A percentile compares a stretch with the other conserved stretches of the same genome.
Conservation (phyloP, 2,113 vertebrate species). For the Hippolais icterina region DNA sequence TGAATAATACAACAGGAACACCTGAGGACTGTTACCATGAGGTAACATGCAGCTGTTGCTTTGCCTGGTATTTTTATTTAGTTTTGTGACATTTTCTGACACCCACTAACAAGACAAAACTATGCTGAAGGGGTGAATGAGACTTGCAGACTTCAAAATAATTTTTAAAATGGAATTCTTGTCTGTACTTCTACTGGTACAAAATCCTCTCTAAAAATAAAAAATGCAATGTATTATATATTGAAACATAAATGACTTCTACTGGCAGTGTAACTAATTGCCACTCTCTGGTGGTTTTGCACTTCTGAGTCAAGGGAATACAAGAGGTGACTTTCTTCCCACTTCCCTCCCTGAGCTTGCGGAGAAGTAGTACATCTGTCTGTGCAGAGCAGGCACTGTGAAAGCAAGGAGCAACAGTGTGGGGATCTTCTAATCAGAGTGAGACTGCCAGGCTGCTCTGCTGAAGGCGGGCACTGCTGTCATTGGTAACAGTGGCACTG, state of each 20-base stretch:
- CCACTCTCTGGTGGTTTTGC: background rate
- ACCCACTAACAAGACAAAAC: background rate
- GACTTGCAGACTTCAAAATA: background rate
- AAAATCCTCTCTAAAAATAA: background rate
- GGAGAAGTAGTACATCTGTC: background rate
- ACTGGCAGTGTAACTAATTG: background rate
- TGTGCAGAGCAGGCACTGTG: background rate
- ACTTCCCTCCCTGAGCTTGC: background rate
- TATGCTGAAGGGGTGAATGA: background rate
- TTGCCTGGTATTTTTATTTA: background rate
- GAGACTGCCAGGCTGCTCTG: background rate
- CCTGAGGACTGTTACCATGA: background rate
- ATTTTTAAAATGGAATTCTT: background rate
- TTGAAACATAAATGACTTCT: background rate
- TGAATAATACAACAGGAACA: background rate
- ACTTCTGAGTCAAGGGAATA: background rate
- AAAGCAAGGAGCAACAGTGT: background rate
- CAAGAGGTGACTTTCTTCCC: background rate
- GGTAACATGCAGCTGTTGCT: background rate
- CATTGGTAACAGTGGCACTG: background rate
- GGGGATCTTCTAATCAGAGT: background rate
- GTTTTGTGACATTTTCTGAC: background rate
- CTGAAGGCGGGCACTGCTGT: background rate
- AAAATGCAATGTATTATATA: background rate
- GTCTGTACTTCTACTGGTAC: background rate